phyloP scores from a whole-genome alignment of 2,113 vertebrate genomes.

The Hirundichthys speculiger region DNA sequence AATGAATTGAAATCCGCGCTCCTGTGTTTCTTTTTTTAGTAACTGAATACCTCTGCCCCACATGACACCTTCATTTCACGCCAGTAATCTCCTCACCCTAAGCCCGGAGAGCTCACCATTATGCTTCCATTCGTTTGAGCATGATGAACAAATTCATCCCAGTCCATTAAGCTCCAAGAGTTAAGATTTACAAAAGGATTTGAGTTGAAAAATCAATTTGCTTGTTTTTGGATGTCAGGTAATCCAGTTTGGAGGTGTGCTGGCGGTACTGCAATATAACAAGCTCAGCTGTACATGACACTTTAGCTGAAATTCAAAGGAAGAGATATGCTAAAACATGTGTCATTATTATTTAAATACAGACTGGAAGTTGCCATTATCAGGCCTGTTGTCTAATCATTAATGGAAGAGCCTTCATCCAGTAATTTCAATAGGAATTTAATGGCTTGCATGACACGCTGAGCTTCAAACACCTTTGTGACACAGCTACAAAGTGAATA shows the following conservation, averaged over 20 bases:
- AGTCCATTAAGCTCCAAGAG: constrained; percentile 66
- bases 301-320: constrained; percentile 39
- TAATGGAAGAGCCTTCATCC: constrained; percentile 41
- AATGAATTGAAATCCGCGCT: constrained; percentile 43
- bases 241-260: constrained; percentile 60
- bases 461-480: constrained; percentile 56
- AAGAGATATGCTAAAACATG: constrained; percentile 38
- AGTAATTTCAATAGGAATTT: constrained; percentile 43
- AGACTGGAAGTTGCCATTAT: constrained; percentile 19
- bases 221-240: constrained; percentile 65
- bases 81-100: constrained; percentile 62
- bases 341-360: constrained; percentile 33
- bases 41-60: constrained; percentile 21
- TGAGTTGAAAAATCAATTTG: constrained; percentile 74
- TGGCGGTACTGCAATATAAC: constrained; percentile 23
- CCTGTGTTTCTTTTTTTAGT: constrained; percentile 47
- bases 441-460: constrained; percentile 41
- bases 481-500: constrained; percentile 68
- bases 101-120: constrained; percentile 63
- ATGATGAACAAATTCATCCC: constrained; percentile 71
- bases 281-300: constrained; percentile 13
- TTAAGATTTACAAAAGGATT: constrained; percentile 74
- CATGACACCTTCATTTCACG: constrained; percentile 52
- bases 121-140: constrained; percentile 63
- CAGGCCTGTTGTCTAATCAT: constrained; percentile 10